Evolutionary conservation across 1,140 invertebrate genomes (phyloP).

Genomic region (Holcopasites calliopsidis): DNA sequence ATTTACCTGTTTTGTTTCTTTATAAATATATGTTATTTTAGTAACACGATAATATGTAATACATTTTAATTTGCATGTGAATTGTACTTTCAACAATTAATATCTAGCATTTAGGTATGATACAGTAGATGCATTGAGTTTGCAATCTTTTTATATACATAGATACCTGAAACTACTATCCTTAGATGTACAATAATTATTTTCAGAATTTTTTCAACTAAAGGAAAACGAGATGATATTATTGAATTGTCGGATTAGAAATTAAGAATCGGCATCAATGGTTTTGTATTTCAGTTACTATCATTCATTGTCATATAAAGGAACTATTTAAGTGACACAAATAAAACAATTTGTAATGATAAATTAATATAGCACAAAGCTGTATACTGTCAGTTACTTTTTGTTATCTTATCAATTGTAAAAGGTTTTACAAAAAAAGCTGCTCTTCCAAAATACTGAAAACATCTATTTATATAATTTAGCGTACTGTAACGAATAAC

Average conservation of each 20-base stretch:
- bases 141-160: constrained; percentile 3
- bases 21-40: constrained; percentile 45
- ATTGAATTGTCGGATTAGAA: too few relatives aligned
- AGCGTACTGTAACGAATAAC: constrained; percentile 22
- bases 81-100: constrained; percentile 11
- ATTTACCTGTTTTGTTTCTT: constrained; percentile 2
- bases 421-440: constrained; percentile 21
- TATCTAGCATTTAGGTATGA: constrained; percentile 14
- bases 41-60: constrained; percentile 24
- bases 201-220: constrained; percentile 15
- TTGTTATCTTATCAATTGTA: constrained; percentile 4
- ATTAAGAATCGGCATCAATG: constrained; percentile 61
- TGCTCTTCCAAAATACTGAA: constrained; percentile 37
- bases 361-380: constrained; percentile 11
- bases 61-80: constrained; percentile 13
- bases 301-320: constrained; percentile 32
- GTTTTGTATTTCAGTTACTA: constrained; percentile 24
- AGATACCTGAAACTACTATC: constrained; percentile 26
- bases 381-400: constrained; percentile 7
- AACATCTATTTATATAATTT: constrained; percentile 45
- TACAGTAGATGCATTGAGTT: not conserved
- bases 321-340: constrained; percentile 13
- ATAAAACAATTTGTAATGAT: constrained; percentile 1
- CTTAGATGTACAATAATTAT: constrained; percentile 17
- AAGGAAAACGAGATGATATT: too few relatives aligned